Evolutionary conservation across 2,888 invertebrate species (phyloP).

Genomic region (Blera fallax): DNA sequence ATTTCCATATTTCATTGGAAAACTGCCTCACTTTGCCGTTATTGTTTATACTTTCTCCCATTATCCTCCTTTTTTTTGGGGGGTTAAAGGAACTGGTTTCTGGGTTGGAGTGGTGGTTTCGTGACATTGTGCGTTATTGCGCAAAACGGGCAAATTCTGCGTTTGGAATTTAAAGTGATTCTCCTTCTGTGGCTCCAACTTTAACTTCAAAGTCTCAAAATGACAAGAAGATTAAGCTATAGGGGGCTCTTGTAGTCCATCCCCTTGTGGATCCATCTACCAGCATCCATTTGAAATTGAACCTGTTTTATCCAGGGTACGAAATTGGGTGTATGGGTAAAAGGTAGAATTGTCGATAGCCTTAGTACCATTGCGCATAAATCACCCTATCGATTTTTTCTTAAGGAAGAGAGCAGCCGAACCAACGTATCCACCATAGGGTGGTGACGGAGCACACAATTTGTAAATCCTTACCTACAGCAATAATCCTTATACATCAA

Average conservation of each 20-base stretch:
- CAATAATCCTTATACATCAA: constrained; percentile 58
- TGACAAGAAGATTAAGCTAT: background rate
- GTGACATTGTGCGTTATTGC: constrained; percentile 25
- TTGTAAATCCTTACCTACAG: constrained; percentile 51
- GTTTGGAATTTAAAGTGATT: constrained; percentile 35
- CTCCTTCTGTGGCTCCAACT: background rate
- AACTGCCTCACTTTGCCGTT: constrained; percentile 22
- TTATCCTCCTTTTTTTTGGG: constrained; percentile 1
- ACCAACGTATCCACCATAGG: background rate
- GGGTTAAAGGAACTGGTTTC: background rate
- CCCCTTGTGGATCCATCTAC: background rate
- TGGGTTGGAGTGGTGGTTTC: constrained; percentile 3
- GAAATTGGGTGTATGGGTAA: background rate
- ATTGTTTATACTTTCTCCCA: constrained; percentile 18
- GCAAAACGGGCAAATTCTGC: constrained; percentile 15
- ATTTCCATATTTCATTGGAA: constrained; percentile 51
- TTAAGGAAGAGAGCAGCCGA: background rate
- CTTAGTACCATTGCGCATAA: constrained; percentile 30
- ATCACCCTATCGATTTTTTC: constrained; percentile 49
- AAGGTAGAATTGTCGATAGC: constrained; percentile 17
- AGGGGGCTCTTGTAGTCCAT: background rate
- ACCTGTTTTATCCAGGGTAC: constrained; percentile 16
- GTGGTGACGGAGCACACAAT: constrained; percentile 31
- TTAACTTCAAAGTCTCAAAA: background rate
- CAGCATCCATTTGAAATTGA: constrained; percentile 37